These are phyloP conservation scores for Pholis gunnellus DNA, from an alignment of 2,113 vertebrate genomes.

Conservation along the genomic window DNA sequence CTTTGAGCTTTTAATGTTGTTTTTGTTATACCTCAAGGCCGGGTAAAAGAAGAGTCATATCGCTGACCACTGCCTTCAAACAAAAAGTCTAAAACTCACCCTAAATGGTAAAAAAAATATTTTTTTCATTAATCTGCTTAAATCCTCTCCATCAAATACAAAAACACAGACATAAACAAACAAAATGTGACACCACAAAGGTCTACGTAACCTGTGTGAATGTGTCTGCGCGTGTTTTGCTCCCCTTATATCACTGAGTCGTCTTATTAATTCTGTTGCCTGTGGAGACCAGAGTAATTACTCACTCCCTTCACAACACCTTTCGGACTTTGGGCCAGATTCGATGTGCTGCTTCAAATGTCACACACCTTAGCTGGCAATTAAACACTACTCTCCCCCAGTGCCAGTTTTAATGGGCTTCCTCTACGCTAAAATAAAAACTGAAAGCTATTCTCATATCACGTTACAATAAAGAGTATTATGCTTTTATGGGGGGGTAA, in stretches of 20 bases:
- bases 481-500: slow-evolving; percentile 41
- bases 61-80: background rate
- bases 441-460: slow-evolving; percentile 49
- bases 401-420: slow-evolving; percentile 67
- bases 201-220: background rate
- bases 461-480: slow-evolving; percentile 22
- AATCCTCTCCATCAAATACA: slow-evolving; percentile 14
- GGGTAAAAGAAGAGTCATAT: background rate
- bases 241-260: slow-evolving; percentile 64
- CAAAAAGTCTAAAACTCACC: background rate
- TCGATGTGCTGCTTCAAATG: slow-evolving; percentile 80
- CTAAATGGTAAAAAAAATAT: background rate
- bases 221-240: background rate
- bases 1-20: background rate
- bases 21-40: slow-evolving; percentile 4
- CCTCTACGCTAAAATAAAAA: slow-evolving; percentile 51
- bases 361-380: slow-evolving; percentile 79
- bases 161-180: background rate
- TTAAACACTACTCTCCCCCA: slow-evolving; percentile 71
- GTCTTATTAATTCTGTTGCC: slow-evolving; percentile 76
- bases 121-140: background rate
- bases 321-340: slow-evolving; percentile 82
- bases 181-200: background rate
- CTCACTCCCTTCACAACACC: slow-evolving; percentile 80
- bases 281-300: slow-evolving; percentile 82